Percentiles rank a stretch among this genome's conserved stretches.
Evolutionary conservation across 2,113 vertebrate species (phyloP).

Genomic region (Patagioenas fasciata): DNA sequence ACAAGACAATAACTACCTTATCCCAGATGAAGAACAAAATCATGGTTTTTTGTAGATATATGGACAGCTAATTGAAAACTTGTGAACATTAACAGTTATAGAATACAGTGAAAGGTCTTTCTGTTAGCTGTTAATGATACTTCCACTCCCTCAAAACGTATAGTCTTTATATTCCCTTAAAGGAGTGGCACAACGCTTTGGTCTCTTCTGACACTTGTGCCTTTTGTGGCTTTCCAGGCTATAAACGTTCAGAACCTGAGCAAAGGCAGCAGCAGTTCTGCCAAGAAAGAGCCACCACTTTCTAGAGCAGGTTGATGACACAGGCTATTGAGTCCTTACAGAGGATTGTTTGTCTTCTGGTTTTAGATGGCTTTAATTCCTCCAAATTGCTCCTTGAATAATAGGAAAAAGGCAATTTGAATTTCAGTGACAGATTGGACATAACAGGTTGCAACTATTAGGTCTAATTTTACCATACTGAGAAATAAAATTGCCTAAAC

Average conservation of each 20-base stretch:
- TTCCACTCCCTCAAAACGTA: background rate
- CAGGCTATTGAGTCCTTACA: slow-evolving; percentile 74
- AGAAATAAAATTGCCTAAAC: slow-evolving; percentile 88
- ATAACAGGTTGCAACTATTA: slow-evolving; percentile 86
- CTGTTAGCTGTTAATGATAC: background rate
- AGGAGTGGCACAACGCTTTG: background rate
- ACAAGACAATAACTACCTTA: slow-evolving; percentile 30
- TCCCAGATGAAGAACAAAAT: slow-evolving; percentile 18
- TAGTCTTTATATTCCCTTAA: background rate
- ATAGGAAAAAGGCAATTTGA: slow-evolving; percentile 84
- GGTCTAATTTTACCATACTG: slow-evolving; percentile 88
- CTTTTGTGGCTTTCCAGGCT: background rate
- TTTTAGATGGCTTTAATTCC: slow-evolving; percentile 82
- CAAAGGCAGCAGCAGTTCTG: slow-evolving; percentile 17
- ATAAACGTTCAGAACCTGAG: background rate
- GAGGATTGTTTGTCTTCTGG: slow-evolving; percentile 81
- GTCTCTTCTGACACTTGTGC: background rate
- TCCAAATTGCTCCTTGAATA: slow-evolving; percentile 86
- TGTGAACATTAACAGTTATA: background rate
- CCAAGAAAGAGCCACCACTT: background rate
- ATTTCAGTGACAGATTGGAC: slow-evolving; percentile 87
- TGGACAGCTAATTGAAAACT: slow-evolving; percentile 31
- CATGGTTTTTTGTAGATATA: background rate
- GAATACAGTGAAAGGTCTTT: background rate
- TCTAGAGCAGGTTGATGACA: slow-evolving; percentile 71